Conservation (phyloP, 2,113 vertebrate genomes). For the Sander vitreus region DNA sequence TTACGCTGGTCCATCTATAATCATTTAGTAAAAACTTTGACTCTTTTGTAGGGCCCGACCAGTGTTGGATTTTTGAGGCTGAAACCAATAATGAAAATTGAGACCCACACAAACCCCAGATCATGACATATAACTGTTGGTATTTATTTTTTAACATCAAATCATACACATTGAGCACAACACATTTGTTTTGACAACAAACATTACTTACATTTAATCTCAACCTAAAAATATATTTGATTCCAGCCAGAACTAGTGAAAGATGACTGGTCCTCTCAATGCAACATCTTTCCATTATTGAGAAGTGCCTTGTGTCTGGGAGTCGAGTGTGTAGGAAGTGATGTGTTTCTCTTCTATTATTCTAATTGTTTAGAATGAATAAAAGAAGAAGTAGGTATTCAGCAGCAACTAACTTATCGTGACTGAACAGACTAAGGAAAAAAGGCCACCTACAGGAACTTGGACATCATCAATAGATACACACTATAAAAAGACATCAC, state of each 20-base stretch:
- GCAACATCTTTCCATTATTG: neutral
- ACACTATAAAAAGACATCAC: neutral
- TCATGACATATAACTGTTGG: too few species aligned
- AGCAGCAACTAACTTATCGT: neutral
- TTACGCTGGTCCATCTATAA: too few species aligned
- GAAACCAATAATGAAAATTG: too few species aligned
- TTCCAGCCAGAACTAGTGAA: neutral
- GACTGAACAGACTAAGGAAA: conserved; percentile 1
- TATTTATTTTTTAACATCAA: neutral
- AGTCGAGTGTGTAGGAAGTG: neutral
- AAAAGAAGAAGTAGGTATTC: conserved; percentile 3
- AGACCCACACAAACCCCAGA: too few species aligned
- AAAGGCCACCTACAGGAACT: neutral
- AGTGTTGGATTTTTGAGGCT: too few species aligned
- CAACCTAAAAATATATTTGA: neutral
- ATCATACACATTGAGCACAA: too few species aligned
- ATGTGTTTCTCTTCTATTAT: neutral
- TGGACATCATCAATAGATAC: neutral
- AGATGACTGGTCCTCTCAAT: neutral
- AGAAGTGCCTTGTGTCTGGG: neutral
- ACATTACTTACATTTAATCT: too few species aligned
- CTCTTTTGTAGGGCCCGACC: too few species aligned
- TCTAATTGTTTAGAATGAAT: neutral
- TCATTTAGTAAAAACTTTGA: too few species aligned
- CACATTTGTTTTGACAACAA: too few species aligned